A percentile compares a stretch with the other conserved stretches of the same genome.
Evolutionary conservation across 2,113 vertebrate species (phyloP).

Genomic region (Baryphthengus martii): DNA sequence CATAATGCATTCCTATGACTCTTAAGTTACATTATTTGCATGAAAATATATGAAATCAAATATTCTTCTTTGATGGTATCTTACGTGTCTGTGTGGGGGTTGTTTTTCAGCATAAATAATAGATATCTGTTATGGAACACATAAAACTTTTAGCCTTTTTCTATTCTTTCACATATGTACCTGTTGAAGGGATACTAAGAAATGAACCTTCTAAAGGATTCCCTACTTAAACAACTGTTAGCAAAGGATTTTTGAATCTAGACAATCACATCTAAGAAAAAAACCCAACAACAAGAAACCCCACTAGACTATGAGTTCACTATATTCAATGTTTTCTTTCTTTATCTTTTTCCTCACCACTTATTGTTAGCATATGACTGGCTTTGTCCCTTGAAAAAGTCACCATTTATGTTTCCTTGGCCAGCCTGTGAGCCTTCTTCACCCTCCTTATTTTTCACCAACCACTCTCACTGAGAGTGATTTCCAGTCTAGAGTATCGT

Average conservation of each 20-base stretch:
- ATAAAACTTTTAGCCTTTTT: background rate
- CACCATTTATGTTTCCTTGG: background rate
- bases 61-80: background rate
- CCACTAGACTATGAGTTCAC: background rate
- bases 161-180: background rate
- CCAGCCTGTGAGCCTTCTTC: background rate
- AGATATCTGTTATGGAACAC: background rate
- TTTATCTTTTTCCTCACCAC: background rate
- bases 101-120: background rate
- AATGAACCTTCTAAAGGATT: background rate
- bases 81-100: fast-evolving
- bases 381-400: background rate
- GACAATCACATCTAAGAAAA: background rate
- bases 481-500: background rate
- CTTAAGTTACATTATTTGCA: background rate
- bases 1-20: background rate
- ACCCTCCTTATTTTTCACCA: background rate
- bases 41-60: background rate
- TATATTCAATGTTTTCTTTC: background rate
- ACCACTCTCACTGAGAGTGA: background rate
- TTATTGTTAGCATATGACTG: background rate
- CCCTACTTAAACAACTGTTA: background rate
- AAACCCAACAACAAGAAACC: background rate
- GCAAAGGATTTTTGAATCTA: background rate
- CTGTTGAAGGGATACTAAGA: background rate